Evolutionary conservation across 23 tunicate genomes (phyloP).

Genomic region (Diplosoma virens): DNA sequence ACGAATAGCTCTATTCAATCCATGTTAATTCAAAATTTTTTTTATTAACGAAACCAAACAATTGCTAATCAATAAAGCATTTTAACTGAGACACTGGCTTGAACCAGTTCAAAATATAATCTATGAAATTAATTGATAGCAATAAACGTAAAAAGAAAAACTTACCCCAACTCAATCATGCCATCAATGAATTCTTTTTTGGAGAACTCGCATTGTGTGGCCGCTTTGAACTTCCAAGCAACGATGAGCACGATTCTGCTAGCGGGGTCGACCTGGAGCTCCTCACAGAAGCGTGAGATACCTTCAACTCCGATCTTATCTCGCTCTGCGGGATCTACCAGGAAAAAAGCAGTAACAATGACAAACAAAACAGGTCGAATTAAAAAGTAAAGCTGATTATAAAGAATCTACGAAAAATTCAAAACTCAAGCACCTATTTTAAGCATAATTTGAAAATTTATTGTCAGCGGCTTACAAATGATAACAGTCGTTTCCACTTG

Average conservation of each 20-base stretch:
- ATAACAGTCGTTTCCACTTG: no score
- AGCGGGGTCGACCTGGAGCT: conserved; percentile 86
- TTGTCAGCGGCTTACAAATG: no score
- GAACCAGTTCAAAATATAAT: no score
- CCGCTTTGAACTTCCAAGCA: conserved; percentile 93
- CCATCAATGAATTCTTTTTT: conserved; percentile 87
- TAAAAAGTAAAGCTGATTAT: background rate
- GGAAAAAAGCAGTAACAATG: background rate
- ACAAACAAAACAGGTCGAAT: background rate
- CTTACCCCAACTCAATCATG: conserved; percentile 68
- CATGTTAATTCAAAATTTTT: no score
- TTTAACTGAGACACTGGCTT: no score
- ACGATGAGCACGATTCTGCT: conserved; percentile 75
- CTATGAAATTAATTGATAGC: no score
- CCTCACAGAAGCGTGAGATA: conserved; percentile 75
- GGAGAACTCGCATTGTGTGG: conserved; percentile 90
- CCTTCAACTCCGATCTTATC: conserved; percentile 96
- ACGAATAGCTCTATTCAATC: no score
- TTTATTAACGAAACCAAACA: no score
- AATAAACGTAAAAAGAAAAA: background rate
- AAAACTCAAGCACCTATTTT: no score
- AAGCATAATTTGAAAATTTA: no score
- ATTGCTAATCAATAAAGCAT: no score
- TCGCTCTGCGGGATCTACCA: conserved; percentile 82
- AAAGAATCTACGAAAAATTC: background rate